These are phyloP conservation scores for Arge pagana DNA, from an alignment of 2,888 invertebrate genomes.

Conservation along the genomic window DNA sequence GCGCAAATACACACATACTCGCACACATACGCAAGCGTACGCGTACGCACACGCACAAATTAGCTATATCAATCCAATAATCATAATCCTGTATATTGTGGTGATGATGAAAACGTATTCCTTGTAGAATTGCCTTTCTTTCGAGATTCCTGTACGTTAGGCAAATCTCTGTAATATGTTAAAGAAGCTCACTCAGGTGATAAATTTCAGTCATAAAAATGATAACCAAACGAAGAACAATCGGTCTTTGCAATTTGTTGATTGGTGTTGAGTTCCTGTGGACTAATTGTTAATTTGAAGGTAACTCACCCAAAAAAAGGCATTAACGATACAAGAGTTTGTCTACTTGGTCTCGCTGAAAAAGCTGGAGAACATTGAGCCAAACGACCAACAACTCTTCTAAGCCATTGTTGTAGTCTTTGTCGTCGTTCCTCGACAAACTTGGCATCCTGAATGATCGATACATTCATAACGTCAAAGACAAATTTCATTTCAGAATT, in stretches of 20 bases:
- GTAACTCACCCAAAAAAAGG: slow-evolving; percentile 82
- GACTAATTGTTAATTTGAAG: too few relatives aligned
- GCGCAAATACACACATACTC: too few relatives aligned
- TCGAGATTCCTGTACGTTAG: slow-evolving; percentile 46
- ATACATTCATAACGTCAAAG: slow-evolving; percentile 3
- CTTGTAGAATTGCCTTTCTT: slow-evolving; percentile 46
- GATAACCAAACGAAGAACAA: too few relatives aligned
- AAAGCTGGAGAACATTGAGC: slow-evolving; percentile 74
- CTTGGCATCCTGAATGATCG: slow-evolving; percentile 77
- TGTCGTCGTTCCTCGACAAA: slow-evolving; percentile 88
- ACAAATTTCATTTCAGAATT: slow-evolving; percentile 5
- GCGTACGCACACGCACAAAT: slow-evolving; percentile 48
- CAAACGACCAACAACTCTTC: slow-evolving; percentile 77
- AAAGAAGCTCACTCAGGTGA: slow-evolving; percentile 6
- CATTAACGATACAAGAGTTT: slow-evolving; percentile 77
- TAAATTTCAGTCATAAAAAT: too few relatives aligned
- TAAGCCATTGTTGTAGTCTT: slow-evolving; percentile 84
- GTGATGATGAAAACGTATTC: slow-evolving; percentile 52
- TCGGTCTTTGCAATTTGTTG: too few relatives aligned
- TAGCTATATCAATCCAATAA: slow-evolving; percentile 35
- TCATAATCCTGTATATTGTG: slow-evolving; percentile 56
- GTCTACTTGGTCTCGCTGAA: slow-evolving; percentile 74
- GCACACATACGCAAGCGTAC: too few relatives aligned
- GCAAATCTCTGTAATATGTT: slow-evolving; percentile 46
- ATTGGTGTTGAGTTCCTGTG: too few relatives aligned